Conservation (phyloP, 2,797 vertebrate species). For the Neosilurus mollespiculum region DNA sequence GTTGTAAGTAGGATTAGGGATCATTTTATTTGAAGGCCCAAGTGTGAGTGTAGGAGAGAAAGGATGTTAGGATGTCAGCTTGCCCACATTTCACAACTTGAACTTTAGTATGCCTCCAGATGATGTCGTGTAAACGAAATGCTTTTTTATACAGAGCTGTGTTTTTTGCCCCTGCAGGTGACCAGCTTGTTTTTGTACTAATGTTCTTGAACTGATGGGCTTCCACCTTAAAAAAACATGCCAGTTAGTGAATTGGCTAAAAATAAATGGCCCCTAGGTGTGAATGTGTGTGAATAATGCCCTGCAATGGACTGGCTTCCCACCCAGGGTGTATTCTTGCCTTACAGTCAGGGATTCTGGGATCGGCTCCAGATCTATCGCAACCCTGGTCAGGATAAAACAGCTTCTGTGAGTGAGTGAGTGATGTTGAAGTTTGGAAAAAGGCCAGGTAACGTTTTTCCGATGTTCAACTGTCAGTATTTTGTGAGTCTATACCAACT, state of each 20-base stretch:
- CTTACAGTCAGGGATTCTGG: not conserved
- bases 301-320: not conserved
- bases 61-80: conserved; percentile 30
- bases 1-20: conserved; percentile 23
- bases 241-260: not conserved
- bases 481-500: not conserved
- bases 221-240: not conserved
- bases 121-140: conserved; percentile 26
- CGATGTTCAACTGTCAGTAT: too few species aligned
- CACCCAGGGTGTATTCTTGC: not conserved
- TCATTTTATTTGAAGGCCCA: conserved; percentile 55
- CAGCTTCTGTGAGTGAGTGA: not conserved
- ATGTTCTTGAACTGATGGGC: not conserved
- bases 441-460: not conserved
- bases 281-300: not conserved
- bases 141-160: conserved; percentile 1
- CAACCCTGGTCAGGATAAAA: not conserved
- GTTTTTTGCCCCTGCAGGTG: conserved; percentile 27
- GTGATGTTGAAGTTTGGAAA: not conserved
- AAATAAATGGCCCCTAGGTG: not conserved
- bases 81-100: conserved; percentile 35
- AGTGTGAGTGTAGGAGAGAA: conserved; percentile 58
- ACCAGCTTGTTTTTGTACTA: not conserved
- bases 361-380: not conserved
- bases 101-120: conserved; percentile 31